phyloP scores from a whole-genome alignment of 2,797 vertebrate genomes.

The Phalanger gymnotis region DNA sequence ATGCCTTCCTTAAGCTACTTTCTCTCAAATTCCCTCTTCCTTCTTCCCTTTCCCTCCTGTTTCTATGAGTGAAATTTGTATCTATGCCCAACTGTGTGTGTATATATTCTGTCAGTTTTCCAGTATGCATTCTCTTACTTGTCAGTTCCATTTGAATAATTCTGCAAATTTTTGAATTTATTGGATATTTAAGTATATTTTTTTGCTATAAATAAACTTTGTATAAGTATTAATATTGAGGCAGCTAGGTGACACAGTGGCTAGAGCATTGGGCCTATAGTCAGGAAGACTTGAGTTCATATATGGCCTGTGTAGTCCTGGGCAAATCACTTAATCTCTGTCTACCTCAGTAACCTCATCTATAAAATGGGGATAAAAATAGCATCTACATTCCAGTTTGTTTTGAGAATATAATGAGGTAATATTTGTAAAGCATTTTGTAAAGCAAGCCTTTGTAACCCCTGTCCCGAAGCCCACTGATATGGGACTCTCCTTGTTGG shows the following conservation, averaged over 20 bases:
- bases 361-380: too few relatives aligned
- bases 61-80: neutral
- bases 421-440: too few relatives aligned
- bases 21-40: neutral
- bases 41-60: neutral
- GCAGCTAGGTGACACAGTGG: too few relatives aligned
- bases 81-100: too few relatives aligned
- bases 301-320: neutral
- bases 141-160: neutral
- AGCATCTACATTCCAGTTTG: too few relatives aligned
- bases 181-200: neutral
- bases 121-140: neutral
- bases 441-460: too few relatives aligned
- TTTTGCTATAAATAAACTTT: neutral
- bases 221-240: neutral
- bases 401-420: too few relatives aligned
- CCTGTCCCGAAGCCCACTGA: too few relatives aligned
- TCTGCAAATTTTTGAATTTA: neutral
- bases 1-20: neutral
- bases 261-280: too few relatives aligned
- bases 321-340: neutral
- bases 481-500: too few relatives aligned
- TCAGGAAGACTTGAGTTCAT: neutral
- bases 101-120: neutral
- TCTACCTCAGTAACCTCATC: neutral